Percentiles rank a stretch among this genome's conserved stretches.
phyloP scores from a whole-genome alignment of 2,113 vertebrate species.

The Protobothrops flavoviridis region DNA sequence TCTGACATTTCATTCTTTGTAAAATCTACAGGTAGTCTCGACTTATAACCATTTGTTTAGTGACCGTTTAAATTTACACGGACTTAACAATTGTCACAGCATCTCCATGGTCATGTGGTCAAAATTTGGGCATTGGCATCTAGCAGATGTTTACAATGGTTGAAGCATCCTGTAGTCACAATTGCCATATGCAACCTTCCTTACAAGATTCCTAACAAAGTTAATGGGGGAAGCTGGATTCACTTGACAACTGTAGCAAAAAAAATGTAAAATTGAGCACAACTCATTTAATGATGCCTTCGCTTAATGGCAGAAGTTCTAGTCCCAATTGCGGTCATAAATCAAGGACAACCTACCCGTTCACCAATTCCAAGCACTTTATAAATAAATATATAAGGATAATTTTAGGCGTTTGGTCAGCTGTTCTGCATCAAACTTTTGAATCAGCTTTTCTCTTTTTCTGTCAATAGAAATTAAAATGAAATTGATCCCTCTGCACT shows the following conservation, averaged over 20 bases:
- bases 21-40: background rate
- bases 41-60: too few relatives aligned
- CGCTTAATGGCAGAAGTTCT: background rate
- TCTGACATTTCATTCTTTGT: background rate
- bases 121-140: too few relatives aligned
- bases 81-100: too few relatives aligned
- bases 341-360: background rate
- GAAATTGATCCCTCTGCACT: background rate
- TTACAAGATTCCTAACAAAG: background rate
- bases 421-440: background rate
- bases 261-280: too few relatives aligned
- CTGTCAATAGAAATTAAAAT: background rate
- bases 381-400: background rate
- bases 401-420: background rate
- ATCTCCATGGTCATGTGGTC: too few relatives aligned
- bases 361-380: background rate
- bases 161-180: background rate
- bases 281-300: background rate
- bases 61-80: too few relatives aligned
- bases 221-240: background rate
- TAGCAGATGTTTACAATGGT: background rate
- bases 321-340: background rate
- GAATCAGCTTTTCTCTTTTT: background rate
- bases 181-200: background rate
- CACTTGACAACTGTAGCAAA: background rate